Evolutionary conservation across 2,888 invertebrate genomes (phyloP), one percentile per base, ranked within the genome.

Genomic region (Seira sanloemensis): DNA sequence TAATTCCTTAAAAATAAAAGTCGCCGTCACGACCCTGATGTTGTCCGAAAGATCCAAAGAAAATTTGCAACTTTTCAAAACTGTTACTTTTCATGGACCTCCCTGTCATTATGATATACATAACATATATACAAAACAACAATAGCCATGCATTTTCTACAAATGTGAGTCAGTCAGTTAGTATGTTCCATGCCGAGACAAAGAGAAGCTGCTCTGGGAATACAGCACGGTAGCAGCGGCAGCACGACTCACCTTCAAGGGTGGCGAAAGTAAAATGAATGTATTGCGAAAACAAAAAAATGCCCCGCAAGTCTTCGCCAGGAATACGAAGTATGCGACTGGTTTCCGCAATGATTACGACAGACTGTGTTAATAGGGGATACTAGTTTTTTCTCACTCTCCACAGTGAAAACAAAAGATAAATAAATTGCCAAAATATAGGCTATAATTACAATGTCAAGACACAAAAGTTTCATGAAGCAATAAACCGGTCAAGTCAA

Each of bases 361-460:
- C n/a, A n/a, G n/a, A n/a, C n/a, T n/a, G n/a, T n/a, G n/a, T n/a
- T 37, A 37, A 37, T 37, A 12, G 37, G 4, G n/a, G 37, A 12
- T 12, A 37, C 37, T 12, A 4, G 37, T 37, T 37, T 37, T 37
- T 37, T 37, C 37, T 37, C 37, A 12, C 37, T 37, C 37, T 37
- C 37, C 37, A 37, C 4, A 37, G 4, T 7, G 12, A 37, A 37
- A 37, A 50, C 67, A 83, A 77, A 54, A 37, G 37, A 12, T 12
- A 26, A 73, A 82, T 62, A 58, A 82, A 76, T 82, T 82, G 76
- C 82, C 27, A 50, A 77, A 76, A 12, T 37, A 37, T 37, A 37
- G 58, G 58, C 66, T 77, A 66, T 83, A 83, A 83, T 83, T 83
- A 83, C 24, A 72, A 27, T 83, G 83, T 83, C 77, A 83, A 76